Evolutionary conservation across 2,113 vertebrate genomes (phyloP).

Genomic region (Semnopithecus entellus): DNA sequence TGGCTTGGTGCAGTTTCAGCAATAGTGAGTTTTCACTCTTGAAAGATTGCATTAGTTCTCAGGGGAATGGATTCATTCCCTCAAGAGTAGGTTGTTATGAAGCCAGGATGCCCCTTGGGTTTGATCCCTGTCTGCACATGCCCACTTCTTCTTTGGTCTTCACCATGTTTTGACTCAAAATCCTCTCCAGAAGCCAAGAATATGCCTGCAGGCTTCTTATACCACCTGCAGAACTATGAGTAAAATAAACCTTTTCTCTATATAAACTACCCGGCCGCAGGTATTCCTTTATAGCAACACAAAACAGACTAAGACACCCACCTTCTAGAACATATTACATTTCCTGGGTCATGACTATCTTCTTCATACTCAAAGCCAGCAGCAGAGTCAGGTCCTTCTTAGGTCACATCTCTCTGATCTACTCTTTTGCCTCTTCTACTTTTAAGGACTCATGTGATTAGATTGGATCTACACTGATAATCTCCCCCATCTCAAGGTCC

Average conservation of each 20-base stretch:
- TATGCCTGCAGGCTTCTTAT: background rate
- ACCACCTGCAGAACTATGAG: background rate
- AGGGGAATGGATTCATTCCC: no score
- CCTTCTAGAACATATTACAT: background rate
- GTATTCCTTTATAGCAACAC: background rate
- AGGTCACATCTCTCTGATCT: fast-evolving
- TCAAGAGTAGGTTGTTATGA: background rate
- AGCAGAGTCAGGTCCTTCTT: fast-evolving
- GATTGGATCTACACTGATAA: background rate
- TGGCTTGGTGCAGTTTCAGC: background rate
- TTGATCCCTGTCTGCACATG: background rate
- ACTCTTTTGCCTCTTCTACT: background rate
- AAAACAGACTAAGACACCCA: background rate
- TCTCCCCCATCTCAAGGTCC: background rate
- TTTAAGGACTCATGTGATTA: background rate
- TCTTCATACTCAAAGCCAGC: background rate
- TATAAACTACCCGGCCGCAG: background rate
- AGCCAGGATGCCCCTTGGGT: background rate
- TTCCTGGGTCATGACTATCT: background rate
- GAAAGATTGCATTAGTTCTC: background rate
- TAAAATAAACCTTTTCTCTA: background rate
- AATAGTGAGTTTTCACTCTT: background rate
- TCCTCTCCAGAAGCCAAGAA: background rate
- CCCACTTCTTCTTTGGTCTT: background rate
- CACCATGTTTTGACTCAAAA: background rate